Conservation (phyloP, 2,113 vertebrate species). For the Aldabrachelys gigantea region DNA sequence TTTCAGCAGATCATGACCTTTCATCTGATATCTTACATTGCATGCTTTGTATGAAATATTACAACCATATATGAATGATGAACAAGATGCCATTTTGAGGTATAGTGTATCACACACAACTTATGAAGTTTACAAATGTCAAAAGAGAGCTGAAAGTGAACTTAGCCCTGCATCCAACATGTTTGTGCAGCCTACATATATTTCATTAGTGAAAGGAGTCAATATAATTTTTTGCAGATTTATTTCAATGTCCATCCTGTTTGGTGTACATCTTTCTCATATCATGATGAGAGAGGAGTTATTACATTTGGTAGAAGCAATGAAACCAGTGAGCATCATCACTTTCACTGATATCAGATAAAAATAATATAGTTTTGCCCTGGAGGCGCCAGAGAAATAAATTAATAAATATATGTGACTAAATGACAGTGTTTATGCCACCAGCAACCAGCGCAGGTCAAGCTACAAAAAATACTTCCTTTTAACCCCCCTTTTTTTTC, state of each 20-base stretch:
- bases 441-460: background rate
- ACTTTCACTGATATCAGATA: background rate
- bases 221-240: background rate
- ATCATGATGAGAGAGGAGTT: background rate
- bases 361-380: background rate
- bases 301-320: background rate
- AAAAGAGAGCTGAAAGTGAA: background rate
- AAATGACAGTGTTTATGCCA: constrained; percentile 14
- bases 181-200: background rate
- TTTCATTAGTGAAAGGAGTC: background rate
- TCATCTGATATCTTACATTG: too few relatives aligned
- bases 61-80: too few relatives aligned
- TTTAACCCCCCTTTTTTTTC: background rate
- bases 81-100: too few relatives aligned
- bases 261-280: background rate
- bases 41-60: too few relatives aligned
- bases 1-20: too few relatives aligned
- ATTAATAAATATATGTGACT: background rate
- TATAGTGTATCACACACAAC: too few relatives aligned
- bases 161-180: background rate
- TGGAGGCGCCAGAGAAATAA: background rate
- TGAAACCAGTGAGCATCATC: background rate
- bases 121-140: background rate
- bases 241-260: background rate
- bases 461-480: background rate